Base-by-base conservation (phyloP, 2,797 vertebrate genomes). In the Pempheris klunzingeri region DNA sequence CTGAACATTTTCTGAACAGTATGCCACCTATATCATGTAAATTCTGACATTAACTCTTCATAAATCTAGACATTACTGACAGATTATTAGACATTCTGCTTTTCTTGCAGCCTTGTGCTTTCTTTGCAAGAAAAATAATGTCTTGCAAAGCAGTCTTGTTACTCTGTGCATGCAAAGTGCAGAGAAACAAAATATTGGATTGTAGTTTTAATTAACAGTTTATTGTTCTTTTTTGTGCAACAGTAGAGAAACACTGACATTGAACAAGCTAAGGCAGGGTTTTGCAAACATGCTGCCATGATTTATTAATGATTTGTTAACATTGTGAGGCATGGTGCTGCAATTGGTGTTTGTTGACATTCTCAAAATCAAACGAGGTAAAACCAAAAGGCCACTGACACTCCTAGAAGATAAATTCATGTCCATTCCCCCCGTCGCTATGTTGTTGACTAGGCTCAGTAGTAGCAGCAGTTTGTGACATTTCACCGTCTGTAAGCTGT, bases 401-500 rank as follows among this genome's bases (percentile, higher is more conserved):
- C 11, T 44, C 36, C 24, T 55, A 34, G n/a, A 53, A 58, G 13
- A 36, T 47, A 13, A 1, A 38, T 38, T 55, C 26, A 34, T 15
- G 2, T 24, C 4, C 12, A 20, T 38, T 61, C 20, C 5, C 20
- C 44, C 22, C 38, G 52, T 32, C 4, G 28, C 13, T 13, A 14
- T 49, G 50, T 59, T 18, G 17, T 52, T 12, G 39, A 47, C 10
- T 34, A 9, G 18, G 39, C 70, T 59, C 12, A 63, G 36, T 28
- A 17, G 3, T 18, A 28, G 55, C 46, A 41, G 34, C 30, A 50
- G 24, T 59, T 34, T 73, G 18, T 49, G 61, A 66, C 36, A 32
- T 85, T 55, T 82, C 41, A 52, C 11, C 52, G 50, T 63, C 26
- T 41, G n/a, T 57, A 15, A 38, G 3, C 24, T 28, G 47, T 71